Percentiles rank a stretch among this genome's conserved stretches.
These are phyloP conservation scores for Electrona antarctica DNA, from an alignment of 2,113 vertebrate genomes.

Conservation along the genomic window DNA sequence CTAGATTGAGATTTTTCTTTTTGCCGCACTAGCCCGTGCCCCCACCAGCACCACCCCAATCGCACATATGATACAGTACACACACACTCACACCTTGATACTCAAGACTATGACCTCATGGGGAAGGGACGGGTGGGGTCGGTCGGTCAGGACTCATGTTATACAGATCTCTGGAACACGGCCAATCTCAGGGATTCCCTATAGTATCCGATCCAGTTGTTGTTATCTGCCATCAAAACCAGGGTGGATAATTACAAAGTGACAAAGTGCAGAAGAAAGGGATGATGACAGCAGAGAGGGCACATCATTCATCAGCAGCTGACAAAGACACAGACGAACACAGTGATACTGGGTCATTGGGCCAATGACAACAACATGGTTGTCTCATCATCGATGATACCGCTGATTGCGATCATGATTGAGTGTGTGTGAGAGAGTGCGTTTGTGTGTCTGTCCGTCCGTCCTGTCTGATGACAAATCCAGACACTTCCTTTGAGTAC, in stretches of 20 bases:
- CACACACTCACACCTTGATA: too few relatives aligned
- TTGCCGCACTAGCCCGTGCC: slow-evolving; percentile 6
- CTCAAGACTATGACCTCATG: slow-evolving; percentile 24
- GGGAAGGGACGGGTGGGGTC: background rate
- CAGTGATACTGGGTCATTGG: too few relatives aligned
- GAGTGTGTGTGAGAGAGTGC: slow-evolving; percentile 9
- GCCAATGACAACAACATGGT: background rate
- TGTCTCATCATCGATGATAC: background rate
- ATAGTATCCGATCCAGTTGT: slow-evolving; percentile 2
- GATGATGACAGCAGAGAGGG: slow-evolving; percentile 9
- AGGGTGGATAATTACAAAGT: background rate
- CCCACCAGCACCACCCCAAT: background rate
- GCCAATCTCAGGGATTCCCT: slow-evolving; percentile 26
- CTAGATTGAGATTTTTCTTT: too few relatives aligned
- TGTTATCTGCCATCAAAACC: slow-evolving; percentile 22
- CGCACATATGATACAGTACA: background rate
- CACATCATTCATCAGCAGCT: background rate
- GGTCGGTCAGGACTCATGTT: background rate
- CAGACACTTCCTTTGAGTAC: slow-evolving; percentile 23
- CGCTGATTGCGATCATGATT: background rate
- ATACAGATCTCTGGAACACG: background rate
- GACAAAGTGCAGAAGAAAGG: background rate
- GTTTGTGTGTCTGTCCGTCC: slow-evolving; percentile 7
- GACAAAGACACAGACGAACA: background rate
- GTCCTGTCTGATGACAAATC: slow-evolving; percentile 29